Percentiles rank a stretch among this genome's conserved stretches.
Conservation (phyloP, 2,797 vertebrate genomes). For the Onychomys leucogaster region DNA sequence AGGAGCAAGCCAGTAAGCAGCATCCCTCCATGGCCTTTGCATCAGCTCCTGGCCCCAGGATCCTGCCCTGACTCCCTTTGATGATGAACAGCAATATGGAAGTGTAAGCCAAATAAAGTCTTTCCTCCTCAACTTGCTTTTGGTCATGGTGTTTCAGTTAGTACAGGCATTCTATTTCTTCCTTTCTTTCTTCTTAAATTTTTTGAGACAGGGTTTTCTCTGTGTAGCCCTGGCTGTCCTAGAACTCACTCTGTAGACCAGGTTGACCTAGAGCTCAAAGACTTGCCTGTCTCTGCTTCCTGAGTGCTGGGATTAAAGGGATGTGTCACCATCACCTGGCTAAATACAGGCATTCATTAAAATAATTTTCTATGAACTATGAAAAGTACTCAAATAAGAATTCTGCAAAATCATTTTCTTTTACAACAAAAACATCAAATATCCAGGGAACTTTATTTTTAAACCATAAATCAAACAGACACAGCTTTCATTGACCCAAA, state of each 20-base stretch:
- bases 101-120: background rate
- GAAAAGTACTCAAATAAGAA: constrained; percentile 60
- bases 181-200: no score
- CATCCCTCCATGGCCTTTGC: background rate
- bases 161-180: background rate
- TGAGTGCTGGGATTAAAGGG: background rate
- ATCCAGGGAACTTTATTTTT: constrained; percentile 81
- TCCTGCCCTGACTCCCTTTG: background rate
- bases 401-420: constrained; percentile 67
- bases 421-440: constrained; percentile 74
- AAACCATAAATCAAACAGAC: constrained; percentile 68
- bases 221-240: background rate
- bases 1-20: no score
- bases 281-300: background rate
- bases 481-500: constrained; percentile 67
- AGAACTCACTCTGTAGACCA: background rate
- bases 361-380: constrained; percentile 56
- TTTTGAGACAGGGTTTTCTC: background rate
- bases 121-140: background rate
- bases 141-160: background rate
- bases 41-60: background rate
- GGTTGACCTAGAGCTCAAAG: background rate
- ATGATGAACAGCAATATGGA: background rate
- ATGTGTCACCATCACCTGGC: background rate
- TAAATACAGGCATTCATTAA: constrained; percentile 55